phyloP scores from a whole-genome alignment of 2,888 invertebrate genomes.

The Pammene aurita region DNA sequence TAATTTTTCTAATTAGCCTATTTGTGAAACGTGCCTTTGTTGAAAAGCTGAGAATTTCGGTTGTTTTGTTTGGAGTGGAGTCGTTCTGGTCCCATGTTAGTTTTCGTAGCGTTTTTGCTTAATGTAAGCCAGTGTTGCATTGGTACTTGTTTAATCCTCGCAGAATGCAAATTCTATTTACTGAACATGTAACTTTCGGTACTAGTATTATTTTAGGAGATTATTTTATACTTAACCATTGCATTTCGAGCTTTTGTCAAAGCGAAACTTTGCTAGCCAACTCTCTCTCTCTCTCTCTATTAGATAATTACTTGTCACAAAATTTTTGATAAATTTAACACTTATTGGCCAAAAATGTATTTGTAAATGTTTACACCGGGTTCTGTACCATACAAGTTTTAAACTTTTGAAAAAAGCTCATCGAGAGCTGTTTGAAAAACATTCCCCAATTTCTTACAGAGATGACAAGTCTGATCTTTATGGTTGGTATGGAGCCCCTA shows the following conservation, averaged over 20 bases:
- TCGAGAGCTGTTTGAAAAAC: conserved; percentile 16
- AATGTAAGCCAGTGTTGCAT: conserved; percentile 48
- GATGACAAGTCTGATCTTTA: conserved; percentile 40
- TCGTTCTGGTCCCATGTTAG: conserved; percentile 51
- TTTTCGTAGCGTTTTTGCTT: conserved; percentile 51
- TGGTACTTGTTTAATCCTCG: conserved; percentile 55
- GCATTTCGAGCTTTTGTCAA: conserved; percentile 49
- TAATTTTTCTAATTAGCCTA: conserved; percentile 30
- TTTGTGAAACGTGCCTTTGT: conserved; percentile 37
- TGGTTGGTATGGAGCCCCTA: conserved; percentile 29
- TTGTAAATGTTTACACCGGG: conserved; percentile 39
- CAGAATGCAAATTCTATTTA: conserved; percentile 66
- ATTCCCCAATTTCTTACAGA: conserved; percentile 35
- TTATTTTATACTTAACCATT: conserved; percentile 52
- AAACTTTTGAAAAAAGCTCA: conserved; percentile 18
- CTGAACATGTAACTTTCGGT: conserved; percentile 58
- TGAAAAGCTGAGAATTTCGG: conserved; percentile 43
- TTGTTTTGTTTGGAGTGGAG: conserved; percentile 45
- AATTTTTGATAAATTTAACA: conserved; percentile 32
- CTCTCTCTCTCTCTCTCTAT: no score
- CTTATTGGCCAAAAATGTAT: conserved; percentile 39
- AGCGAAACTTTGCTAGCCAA: conserved; percentile 47
- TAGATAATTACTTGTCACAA: conserved; percentile 46
- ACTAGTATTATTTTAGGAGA: conserved; percentile 55
- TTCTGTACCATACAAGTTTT: conserved; percentile 23